Base-by-base conservation (phyloP, 2,797 vertebrate species). In the Borostomias antarcticus region DNA sequence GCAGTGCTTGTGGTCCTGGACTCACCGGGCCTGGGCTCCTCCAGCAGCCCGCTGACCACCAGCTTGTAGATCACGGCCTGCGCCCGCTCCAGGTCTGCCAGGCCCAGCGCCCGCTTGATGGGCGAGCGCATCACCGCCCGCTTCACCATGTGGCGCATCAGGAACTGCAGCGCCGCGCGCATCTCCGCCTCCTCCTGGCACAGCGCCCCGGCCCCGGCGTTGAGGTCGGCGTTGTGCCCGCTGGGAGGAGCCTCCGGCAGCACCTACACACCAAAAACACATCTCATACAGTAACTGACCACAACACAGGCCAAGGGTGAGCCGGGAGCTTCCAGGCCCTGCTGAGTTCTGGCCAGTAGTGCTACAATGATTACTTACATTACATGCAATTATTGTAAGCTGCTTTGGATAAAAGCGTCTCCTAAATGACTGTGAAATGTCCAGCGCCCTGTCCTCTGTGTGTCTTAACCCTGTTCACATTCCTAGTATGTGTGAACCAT, bases 111-210 rank as follows among this genome's bases (percentile, higher is more conserved):
- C 1, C 96, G 89, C 82, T 98, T 98, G 76, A 98, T 98, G 4
- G 97, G 97, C 0, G 97, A 98, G 17, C 97, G 94, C 96, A 97
- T 96, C 70, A 98, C 95, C 0, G 96, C 97, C 1, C 97, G 90
- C 73, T 98, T 98, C 73, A 99, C 97, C 97, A 99, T 99, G 70
- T 98, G 96, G 7, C 97, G 92, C 97, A 99, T 99, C 51, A 99
- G 89, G 72, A 98, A 98, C 89, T 99, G 97, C 83, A 99, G 82
- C 1, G 97, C 96, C 0, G 96, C 94, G 0, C 97, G 90, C 93
- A 98, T 93, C 83, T 98, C 97, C 62, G 91, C 94, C 0, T 99
- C 97, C 65, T 99, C 97, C 0, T 95, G 95, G 40, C 95, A 94
- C 4, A 95, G n/a, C n/a, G n/a, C 72, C 0, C 59, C 40, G 53